A percentile compares a stretch with the other conserved stretches of the same genome.
These are phyloP conservation scores for Solenopsis invicta DNA, from an alignment of 1,140 invertebrate genomes.

Conservation along the genomic window DNA sequence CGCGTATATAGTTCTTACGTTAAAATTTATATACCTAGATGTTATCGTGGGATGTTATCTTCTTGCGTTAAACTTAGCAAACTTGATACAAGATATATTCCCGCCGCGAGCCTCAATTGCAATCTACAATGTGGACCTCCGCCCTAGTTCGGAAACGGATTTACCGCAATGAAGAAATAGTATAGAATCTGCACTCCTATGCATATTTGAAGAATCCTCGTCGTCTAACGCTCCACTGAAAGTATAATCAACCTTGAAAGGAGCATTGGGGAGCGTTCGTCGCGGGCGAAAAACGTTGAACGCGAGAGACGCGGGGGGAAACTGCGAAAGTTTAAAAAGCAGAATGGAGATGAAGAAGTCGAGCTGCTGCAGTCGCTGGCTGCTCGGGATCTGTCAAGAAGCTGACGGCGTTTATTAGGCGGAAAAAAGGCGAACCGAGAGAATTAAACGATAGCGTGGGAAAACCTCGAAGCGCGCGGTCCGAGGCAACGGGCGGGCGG, in stretches of 20 bases:
- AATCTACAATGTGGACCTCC: constrained; percentile 48
- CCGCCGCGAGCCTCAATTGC: constrained; percentile 32
- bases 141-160: constrained; percentile 34
- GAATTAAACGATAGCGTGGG: constrained; percentile 48
- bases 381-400: constrained; percentile 33
- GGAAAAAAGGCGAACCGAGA: constrained; percentile 34
- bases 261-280: background rate
- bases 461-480: constrained; percentile 27
- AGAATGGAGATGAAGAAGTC: constrained; percentile 30
- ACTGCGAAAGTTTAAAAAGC: constrained; percentile 45
- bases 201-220: constrained; percentile 39
- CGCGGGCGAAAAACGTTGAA: constrained; percentile 10
- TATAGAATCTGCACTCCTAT: background rate
- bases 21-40: constrained; percentile 4
- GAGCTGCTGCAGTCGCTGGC: background rate
- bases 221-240: constrained; percentile 38
- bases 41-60: constrained; percentile 38
- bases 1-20: background rate
- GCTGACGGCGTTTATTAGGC: constrained; percentile 46
- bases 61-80: constrained; percentile 13
- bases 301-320: background rate
- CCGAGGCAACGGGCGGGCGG: too few species aligned
- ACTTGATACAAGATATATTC: constrained; percentile 51
- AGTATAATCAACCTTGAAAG: constrained; percentile 58
- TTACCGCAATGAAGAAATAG: constrained; percentile 24